Conservation (phyloP, 2,797 vertebrate genomes). For the Pampus argenteus region DNA sequence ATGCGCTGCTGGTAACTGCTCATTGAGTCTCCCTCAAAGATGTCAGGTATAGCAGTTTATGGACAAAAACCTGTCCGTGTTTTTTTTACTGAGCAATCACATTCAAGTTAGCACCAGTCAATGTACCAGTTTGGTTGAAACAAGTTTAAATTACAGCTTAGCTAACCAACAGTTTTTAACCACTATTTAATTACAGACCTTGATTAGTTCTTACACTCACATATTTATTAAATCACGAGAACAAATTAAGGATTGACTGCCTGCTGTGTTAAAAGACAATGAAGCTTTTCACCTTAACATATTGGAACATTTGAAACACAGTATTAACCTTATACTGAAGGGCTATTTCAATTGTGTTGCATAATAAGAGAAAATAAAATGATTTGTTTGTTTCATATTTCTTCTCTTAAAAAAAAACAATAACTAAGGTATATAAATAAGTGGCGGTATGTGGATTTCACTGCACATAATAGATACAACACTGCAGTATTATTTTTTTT, state of each 20-base stretch:
- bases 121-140: background rate
- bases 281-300: conserved; percentile 33
- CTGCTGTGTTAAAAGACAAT: conserved; percentile 35
- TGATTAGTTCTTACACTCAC: conserved; percentile 27
- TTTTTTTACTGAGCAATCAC: conserved; percentile 1
- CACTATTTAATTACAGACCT: conserved; percentile 20
- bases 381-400: conserved; percentile 42
- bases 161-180: conserved; percentile 3
- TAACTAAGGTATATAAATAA: conserved; percentile 16
- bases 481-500: conserved; percentile 37
- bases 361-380: conserved; percentile 62
- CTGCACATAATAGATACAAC: conserved; percentile 30
- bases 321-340: conserved; percentile 38
- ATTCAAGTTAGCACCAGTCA: background rate
- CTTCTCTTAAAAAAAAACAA: conserved; percentile 27
- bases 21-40: conserved; percentile 8
- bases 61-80: background rate
- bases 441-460: conserved; percentile 8
- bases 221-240: conserved; percentile 24
- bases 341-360: conserved; percentile 49
- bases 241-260: conserved; percentile 17
- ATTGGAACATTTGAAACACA: conserved; percentile 33
- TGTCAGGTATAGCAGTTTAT: background rate
- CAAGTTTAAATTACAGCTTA: background rate
- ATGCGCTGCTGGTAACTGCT: background rate